Conservation (phyloP, 2,113 vertebrate species). For the Camelus dromedarius region DNA sequence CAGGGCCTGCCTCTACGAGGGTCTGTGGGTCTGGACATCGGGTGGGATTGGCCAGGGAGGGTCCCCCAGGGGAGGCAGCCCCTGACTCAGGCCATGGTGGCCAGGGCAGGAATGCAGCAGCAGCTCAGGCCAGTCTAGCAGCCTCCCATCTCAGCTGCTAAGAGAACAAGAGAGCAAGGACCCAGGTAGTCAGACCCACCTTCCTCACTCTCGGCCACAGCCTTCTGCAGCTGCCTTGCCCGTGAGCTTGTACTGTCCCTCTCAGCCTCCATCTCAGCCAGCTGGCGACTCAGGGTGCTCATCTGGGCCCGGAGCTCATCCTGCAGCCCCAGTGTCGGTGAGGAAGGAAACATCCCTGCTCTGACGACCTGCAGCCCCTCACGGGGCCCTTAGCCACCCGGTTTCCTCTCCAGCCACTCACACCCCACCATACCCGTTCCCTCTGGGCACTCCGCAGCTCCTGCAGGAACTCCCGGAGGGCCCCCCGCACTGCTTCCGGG, state of each 20-base stretch:
- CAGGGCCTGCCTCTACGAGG: background rate
- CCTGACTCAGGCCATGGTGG: background rate
- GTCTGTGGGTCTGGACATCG: background rate
- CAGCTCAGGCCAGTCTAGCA: accelerated
- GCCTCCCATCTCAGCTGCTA: background rate
- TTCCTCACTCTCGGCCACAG: slow-evolving; percentile 91
- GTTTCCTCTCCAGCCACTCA: background rate
- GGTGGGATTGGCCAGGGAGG: background rate
- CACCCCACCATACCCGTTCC: slow-evolving; percentile 88
- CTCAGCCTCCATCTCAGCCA: slow-evolving; percentile 90
- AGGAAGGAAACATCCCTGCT: background rate
- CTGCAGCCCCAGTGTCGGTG: slow-evolving; percentile 70
- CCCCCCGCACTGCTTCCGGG: slow-evolving; percentile 89
- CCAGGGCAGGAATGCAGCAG: background rate
- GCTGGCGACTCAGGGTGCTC: slow-evolving; percentile 82
- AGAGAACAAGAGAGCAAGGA: background rate
- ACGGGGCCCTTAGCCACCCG: accelerated
- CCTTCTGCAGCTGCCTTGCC: slow-evolving; percentile 90
- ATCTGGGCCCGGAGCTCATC: slow-evolving; percentile 91
- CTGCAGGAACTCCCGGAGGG: slow-evolving; percentile 93
- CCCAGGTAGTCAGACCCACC: slow-evolving; percentile 77
- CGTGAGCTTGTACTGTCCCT: slow-evolving; percentile 85
- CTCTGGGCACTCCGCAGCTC: slow-evolving; percentile 92
- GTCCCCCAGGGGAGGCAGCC: background rate
- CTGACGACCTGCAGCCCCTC: background rate